phyloP scores from a whole-genome alignment of 2,113 vertebrate species.

The Puffinus mauretanicus region DNA sequence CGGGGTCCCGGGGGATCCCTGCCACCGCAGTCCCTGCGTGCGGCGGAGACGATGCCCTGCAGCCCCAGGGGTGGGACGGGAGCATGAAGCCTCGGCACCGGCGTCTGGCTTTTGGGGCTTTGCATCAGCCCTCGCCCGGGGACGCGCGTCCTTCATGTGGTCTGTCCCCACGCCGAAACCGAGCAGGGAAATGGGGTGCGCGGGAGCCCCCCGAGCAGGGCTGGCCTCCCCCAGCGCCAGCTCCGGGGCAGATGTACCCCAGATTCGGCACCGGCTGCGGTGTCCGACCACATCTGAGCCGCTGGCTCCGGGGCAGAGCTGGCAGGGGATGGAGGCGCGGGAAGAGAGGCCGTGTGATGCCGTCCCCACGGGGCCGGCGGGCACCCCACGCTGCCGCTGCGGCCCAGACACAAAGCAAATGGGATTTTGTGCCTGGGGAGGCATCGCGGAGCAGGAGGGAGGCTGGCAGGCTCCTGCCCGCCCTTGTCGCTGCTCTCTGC shows the following conservation, averaged over 20 bases:
- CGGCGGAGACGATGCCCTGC: rapidly evolving
- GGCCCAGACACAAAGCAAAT: neutral
- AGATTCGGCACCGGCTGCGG: rapidly evolving
- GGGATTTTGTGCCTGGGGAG: neutral
- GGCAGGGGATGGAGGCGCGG: neutral
- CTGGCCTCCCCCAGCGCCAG: neutral
- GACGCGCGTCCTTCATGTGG: rapidly evolving
- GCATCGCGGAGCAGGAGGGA: neutral
- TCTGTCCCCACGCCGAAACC: rapidly evolving
- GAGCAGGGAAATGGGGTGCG: neutral
- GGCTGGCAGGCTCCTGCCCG: neutral
- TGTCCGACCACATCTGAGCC: neutral
- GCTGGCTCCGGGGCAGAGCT: neutral
- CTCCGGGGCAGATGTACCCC: neutral
- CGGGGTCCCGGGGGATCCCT: neutral
- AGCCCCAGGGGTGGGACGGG: neutral
- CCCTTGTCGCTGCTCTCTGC: neutral
- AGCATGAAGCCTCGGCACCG: rapidly evolving
- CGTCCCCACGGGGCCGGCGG: rapidly evolving
- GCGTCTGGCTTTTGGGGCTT: rapidly evolving
- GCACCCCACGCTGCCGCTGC: neutral
- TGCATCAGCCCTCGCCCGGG: neutral
- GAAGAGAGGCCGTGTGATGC: neutral
- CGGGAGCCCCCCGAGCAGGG: neutral
- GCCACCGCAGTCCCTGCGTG: rapidly evolving